These are phyloP conservation scores for Agonopterix arenella DNA, from an alignment of 2,888 invertebrate species.

Conservation along the genomic window DNA sequence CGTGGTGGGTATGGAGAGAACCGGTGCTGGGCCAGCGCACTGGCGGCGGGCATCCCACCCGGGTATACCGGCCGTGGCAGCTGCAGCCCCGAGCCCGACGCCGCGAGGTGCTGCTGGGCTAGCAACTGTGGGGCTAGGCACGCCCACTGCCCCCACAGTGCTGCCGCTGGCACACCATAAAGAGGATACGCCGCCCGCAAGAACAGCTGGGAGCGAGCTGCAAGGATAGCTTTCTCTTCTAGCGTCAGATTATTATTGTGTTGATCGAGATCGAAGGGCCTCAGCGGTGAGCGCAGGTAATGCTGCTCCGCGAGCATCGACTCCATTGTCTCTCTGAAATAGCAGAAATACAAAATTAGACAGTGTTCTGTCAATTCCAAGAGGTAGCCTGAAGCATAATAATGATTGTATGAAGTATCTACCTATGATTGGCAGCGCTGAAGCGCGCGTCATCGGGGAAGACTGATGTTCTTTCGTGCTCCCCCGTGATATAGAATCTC, in stretches of 20 bases:
- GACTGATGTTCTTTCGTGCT: constrained; percentile 70
- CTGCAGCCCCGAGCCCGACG: constrained; percentile 66
- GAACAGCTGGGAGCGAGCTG: constrained; percentile 85
- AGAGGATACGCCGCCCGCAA: constrained; percentile 82
- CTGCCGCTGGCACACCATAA: constrained; percentile 72
- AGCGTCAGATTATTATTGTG: constrained; percentile 83
- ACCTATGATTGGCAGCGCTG: constrained; percentile 71
- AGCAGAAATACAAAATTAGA: constrained; percentile 16
- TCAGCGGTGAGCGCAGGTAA: constrained; percentile 85
- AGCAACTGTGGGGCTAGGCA: constrained; percentile 80
- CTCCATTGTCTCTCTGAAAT: constrained; percentile 92
- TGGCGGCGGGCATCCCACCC: constrained; percentile 35
- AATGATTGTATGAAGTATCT: constrained; percentile 51
- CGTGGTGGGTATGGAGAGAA: constrained; percentile 78
- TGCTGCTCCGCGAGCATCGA: constrained; percentile 92
- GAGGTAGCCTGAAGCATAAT: constrained; percentile 10
- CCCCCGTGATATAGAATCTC: constrained; percentile 76
- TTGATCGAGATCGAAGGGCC: constrained; percentile 84
- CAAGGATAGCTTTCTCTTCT: constrained; percentile 87
- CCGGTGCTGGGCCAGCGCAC: constrained; percentile 75
- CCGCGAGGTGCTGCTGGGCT: constrained; percentile 81
- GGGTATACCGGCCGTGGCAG: constrained; percentile 71
- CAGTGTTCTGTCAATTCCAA: constrained; percentile 2
- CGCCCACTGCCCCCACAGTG: constrained; percentile 85
- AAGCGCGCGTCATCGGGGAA: constrained; percentile 73